Percentiles rank a stretch among this genome's conserved stretches.
These are phyloP conservation scores for Hyla sarda DNA, from an alignment of 2,113 vertebrate genomes.

Conservation along the genomic window DNA sequence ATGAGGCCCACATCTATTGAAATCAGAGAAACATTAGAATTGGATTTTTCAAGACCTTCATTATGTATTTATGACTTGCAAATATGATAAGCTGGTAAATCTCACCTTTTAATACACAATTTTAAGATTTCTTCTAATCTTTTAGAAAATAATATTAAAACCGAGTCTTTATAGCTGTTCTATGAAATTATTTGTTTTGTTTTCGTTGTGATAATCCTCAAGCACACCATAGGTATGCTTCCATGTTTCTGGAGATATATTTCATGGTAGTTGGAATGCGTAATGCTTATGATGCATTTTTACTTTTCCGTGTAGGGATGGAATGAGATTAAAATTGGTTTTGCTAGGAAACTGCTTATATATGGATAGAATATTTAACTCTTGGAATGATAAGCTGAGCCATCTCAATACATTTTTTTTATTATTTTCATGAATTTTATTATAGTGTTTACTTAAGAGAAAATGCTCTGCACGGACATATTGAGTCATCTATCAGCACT, in stretches of 20 bases:
- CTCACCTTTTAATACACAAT: not conserved
- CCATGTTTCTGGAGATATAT: conserved; percentile 7
- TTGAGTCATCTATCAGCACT: not conserved
- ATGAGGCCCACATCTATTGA: not conserved
- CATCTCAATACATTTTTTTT: not conserved
- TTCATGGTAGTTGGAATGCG: not conserved
- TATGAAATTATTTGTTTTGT: not conserved
- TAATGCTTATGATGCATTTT: conserved; percentile 9
- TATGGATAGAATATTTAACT: conserved; percentile 3
- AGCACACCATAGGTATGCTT: not conserved
- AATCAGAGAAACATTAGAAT: not conserved
- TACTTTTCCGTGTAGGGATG: not conserved
- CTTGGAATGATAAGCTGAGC: not conserved
- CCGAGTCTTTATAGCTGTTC: not conserved
- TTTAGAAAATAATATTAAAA: not conserved
- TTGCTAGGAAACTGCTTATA: conserved; percentile 16
- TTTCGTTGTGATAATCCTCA: not conserved
- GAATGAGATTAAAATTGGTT: not conserved
- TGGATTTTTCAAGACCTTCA: not conserved
- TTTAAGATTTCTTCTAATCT: not conserved
- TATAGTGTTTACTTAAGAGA: conserved; percentile 5
- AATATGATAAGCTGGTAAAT: not conserved
- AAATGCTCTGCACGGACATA: not conserved
- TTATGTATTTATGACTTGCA: not conserved
- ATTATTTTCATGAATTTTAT: conserved; percentile 24